Base-by-base conservation (phyloP, 2,888 invertebrate species). In the Cantharis rustica region DNA sequence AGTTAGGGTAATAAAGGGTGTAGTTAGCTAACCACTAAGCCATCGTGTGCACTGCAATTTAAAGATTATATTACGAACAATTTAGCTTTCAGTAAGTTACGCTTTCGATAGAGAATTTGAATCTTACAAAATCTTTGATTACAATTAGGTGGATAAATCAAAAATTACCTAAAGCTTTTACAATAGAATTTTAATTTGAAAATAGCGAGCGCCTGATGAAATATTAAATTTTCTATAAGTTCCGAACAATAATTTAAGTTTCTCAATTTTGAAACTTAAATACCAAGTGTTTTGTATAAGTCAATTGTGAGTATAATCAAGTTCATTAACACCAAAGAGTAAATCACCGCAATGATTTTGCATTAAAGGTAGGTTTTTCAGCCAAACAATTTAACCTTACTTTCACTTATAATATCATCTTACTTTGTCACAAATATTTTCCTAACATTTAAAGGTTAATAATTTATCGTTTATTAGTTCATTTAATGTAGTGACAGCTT, bases 371-470 rank as follows among this genome's bases (percentile, higher is more conserved):
- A 47, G n/a, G 47, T n/a, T 47, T 47, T 47, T 47, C 47, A 47
- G 47, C n/a, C 47, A n/a, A 47, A 69, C 70, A 64, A 62, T 70
- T 26, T 71, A 73, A 71, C 26, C 69, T 61, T 16, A 69, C 77
- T 77, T 77, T 77, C 77, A 64, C 77, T 63, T 27, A n/a, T 47
- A 47, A 47, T 47, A 63, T 20, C 62, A 68, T 71, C 76, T 68
- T 71, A 70, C 20, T 71, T 71, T 73, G 47, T 71, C 76, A 66
- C 64, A 61, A 66, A 61, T 72, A 76, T 73, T 73, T 76, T 73
- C 64, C 17, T 76, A 75, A 70, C 73, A 73, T 76, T 76, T 68
- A 77, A 77, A 77, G 71, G 77, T 77, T 77, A 77, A 77, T 77
- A 47, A 47, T 77, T 71, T 74, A 69, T 74, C 74, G 70, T 69